Percentiles rank a stretch among this genome's conserved stretches.
Evolutionary conservation across 2,113 vertebrate species (phyloP).

Genomic region (Paraplagusia blochii): DNA sequence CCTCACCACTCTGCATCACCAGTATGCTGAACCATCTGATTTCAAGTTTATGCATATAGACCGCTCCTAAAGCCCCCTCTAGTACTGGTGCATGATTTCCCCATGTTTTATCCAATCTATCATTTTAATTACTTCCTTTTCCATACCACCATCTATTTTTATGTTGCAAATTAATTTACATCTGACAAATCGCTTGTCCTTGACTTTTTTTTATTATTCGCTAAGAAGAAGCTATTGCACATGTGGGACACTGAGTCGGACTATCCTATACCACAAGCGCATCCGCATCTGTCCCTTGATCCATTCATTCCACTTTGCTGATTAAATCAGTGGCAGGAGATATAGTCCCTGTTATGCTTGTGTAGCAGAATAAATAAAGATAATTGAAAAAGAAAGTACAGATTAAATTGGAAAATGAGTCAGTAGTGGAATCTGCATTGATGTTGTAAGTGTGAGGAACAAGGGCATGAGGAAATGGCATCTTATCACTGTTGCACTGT

Average conservation of each 20-base stretch:
- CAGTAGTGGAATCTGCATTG: conserved; percentile 5
- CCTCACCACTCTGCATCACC: conserved; percentile 17
- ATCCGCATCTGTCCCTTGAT: conserved; percentile 50
- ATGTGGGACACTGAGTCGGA: conserved; percentile 25
- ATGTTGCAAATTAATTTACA: conserved; percentile 73
- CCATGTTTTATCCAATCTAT: conserved; percentile 67
- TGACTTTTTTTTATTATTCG: conserved; percentile 51
- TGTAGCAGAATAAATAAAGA: conserved; percentile 52
- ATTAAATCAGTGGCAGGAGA: conserved; percentile 46
- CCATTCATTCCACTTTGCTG: conserved; percentile 37
- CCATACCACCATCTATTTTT: conserved; percentile 62
- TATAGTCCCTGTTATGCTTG: conserved; percentile 39
- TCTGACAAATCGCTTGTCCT: conserved; percentile 71
- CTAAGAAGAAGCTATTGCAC: conserved; percentile 21
- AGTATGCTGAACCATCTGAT: conserved; percentile 49
- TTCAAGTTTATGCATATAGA: conserved; percentile 34
- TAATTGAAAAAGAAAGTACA: conserved; percentile 35
- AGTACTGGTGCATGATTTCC: conserved; percentile 55
- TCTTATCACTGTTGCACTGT: not conserved
- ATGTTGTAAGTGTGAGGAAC: not conserved
- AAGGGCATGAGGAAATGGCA: conserved; percentile 7
- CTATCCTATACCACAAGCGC: conserved; percentile 15
- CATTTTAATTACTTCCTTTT: conserved; percentile 78
- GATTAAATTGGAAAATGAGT: conserved; percentile 54
- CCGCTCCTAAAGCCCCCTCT: conserved; percentile 46